Evolutionary conservation across 2,888 invertebrate genomes (phyloP).

Genomic region (Gandaritis pyraliata): DNA sequence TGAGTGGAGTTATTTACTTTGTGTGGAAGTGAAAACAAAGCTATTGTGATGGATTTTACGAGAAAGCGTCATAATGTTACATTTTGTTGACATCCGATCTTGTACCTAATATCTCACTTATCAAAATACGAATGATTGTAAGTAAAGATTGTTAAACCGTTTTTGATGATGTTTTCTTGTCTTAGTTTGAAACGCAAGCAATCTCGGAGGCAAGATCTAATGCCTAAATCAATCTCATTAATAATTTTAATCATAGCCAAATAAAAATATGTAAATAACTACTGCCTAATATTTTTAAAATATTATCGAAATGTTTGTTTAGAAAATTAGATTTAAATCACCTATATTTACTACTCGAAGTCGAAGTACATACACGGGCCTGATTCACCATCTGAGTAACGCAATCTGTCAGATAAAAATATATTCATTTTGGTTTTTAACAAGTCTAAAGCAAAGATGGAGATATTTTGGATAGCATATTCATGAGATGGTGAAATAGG

Average conservation of each 20-base stretch:
- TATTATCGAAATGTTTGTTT: conserved; percentile 3
- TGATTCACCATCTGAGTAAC: too few relatives aligned
- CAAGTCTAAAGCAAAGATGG: too few relatives aligned
- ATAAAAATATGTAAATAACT: conserved; percentile 39
- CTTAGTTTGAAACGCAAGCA: neutral
- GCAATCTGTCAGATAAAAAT: too few relatives aligned
- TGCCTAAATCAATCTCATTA: conserved; percentile 23
- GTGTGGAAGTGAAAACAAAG: conserved; percentile 1
- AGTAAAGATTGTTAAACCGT: neutral
- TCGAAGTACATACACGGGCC: too few relatives aligned
- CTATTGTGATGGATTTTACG: conserved; percentile 3
- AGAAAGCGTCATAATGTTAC: neutral
- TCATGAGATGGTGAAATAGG: too few relatives aligned
- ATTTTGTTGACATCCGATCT: neutral
- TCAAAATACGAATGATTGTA: neutral
- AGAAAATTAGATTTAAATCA: conserved; percentile 5
- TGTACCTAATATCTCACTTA: neutral
- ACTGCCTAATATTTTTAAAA: conserved; percentile 33
- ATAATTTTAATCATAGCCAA: conserved; percentile 37
- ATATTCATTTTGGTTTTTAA: too few relatives aligned
- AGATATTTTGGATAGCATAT: too few relatives aligned
- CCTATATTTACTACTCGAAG: conserved; percentile 4
- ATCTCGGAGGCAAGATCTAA: neutral
- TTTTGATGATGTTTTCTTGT: neutral
- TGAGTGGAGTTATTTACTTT: neutral